These are phyloP conservation scores for Eristalis tenax DNA, from an alignment of 2,888 invertebrate genomes.

Conservation along the genomic window DNA sequence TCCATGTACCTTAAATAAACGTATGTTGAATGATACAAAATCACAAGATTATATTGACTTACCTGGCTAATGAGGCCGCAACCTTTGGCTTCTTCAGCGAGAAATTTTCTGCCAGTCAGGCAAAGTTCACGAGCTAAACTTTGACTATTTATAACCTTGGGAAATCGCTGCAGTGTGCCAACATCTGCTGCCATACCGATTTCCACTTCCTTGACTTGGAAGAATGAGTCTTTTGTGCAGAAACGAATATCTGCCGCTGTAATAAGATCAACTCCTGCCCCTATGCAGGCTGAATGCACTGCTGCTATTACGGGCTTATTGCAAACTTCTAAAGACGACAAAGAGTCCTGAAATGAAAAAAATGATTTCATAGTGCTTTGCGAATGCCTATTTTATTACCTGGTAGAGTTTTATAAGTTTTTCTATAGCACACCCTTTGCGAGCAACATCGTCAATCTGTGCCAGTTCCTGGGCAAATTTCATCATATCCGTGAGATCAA, in stretches of 20 bases:
- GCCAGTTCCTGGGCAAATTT: constrained; percentile 79
- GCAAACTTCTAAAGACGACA: constrained; percentile 92
- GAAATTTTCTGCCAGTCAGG: constrained; percentile 91
- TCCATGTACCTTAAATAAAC: constrained; percentile 74
- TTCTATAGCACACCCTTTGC: constrained; percentile 87
- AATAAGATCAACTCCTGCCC: constrained; percentile 94
- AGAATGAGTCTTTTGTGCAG: constrained; percentile 93
- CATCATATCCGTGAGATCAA: constrained; percentile 83
- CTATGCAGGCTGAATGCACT: constrained; percentile 93
- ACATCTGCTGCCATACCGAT: constrained; percentile 97
- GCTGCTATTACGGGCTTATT: constrained; percentile 95
- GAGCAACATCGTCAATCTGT: constrained; percentile 88
- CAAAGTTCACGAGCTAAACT: constrained; percentile 94
- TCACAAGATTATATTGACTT: constrained; percentile 77
- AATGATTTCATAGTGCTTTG: background rate
- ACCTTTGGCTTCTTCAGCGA: constrained; percentile 89
- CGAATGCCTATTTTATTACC: constrained; percentile 45
- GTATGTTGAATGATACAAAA: background rate
- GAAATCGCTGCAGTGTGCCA: constrained; percentile 95
- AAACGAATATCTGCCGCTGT: constrained; percentile 95
- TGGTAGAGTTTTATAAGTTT: constrained; percentile 87
- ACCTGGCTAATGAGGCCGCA: constrained; percentile 92
- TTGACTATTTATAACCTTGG: constrained; percentile 92
- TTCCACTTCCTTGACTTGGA: constrained; percentile 93
- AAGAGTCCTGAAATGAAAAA: constrained; percentile 82